Percentiles rank a stretch among this genome's conserved stretches.
phyloP scores from a whole-genome alignment of 2,888 invertebrate genomes.

The Ceraclea dissimilis region DNA sequence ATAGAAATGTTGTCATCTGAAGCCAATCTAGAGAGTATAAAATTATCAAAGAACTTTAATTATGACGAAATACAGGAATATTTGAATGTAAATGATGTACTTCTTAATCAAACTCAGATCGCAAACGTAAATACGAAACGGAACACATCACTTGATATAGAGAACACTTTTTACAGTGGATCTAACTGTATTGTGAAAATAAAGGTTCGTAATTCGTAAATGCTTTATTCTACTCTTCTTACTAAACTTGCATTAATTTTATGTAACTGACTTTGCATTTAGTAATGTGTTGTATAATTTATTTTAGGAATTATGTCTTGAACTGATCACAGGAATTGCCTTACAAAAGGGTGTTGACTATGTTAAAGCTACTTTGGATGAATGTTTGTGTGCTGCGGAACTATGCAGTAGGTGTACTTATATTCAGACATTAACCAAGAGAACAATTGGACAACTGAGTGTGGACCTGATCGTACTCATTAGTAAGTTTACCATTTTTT shows the following conservation, averaged over 20 bases:
- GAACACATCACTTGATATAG: neutral
- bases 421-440: slow-evolving; percentile 32
- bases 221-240: too few species aligned
- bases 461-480: slow-evolving; percentile 33
- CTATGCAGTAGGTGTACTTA: slow-evolving; percentile 22
- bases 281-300: neutral
- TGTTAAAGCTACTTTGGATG: neutral
- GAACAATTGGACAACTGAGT: slow-evolving; percentile 36
- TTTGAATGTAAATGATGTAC: neutral
- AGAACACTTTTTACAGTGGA: slow-evolving; percentile 29
- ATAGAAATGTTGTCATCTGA: too few species aligned
- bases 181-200: slow-evolving; percentile 34
- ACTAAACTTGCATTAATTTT: too few species aligned
- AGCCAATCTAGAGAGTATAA: neutral
- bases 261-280: too few species aligned
- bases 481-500: slow-evolving; percentile 10
- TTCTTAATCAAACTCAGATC: neutral
- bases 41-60: neutral
- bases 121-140: neutral
- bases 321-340: neutral
- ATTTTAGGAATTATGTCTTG: slow-evolving; percentile 8
- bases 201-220: slow-evolving; percentile 36
- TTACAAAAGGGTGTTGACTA: neutral
- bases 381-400: neutral
- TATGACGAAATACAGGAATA: neutral